Conservation (phyloP, 2,113 vertebrate genomes). For the Melierax canorus region DNA sequence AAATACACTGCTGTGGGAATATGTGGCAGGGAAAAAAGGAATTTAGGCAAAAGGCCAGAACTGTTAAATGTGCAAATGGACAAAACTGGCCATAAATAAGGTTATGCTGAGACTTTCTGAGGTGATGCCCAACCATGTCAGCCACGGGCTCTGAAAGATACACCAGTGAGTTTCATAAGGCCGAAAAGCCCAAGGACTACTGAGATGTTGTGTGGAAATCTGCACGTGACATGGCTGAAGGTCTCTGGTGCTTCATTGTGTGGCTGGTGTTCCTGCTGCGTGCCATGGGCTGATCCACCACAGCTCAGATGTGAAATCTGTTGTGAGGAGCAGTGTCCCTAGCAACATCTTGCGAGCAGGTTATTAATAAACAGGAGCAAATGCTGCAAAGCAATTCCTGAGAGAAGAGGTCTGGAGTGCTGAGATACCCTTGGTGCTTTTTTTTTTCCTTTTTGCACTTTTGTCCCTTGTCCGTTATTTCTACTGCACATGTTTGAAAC, state of each 20-base stretch:
- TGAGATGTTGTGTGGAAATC: accelerated
- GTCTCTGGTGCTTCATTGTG: accelerated
- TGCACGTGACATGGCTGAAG: accelerated
- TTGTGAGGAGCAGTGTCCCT: not conserved
- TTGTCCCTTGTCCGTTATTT: not conserved
- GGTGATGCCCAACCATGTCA: not conserved
- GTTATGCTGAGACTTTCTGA: not conserved
- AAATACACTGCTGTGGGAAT: not conserved
- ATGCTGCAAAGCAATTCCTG: not conserved
- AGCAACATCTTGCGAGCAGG: not conserved
- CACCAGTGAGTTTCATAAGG: not conserved
- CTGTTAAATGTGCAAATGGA: not conserved
- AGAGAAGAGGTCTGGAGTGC: not conserved
- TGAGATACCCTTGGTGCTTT: not conserved
- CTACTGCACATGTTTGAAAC: not conserved
- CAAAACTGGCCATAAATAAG: not conserved
- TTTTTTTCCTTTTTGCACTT: not conserved
- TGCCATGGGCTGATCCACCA: not conserved
- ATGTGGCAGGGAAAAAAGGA: not conserved
- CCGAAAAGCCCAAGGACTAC: not conserved
- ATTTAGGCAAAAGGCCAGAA: not conserved
- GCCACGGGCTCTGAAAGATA: not conserved
- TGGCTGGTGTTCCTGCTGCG: not conserved
- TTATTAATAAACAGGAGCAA: not conserved
- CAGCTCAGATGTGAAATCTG: too few species aligned